Evolutionary conservation across 2,888 invertebrate genomes (phyloP), one percentile per base, ranked within the genome.

Genomic region (Acrobasis suavella): DNA sequence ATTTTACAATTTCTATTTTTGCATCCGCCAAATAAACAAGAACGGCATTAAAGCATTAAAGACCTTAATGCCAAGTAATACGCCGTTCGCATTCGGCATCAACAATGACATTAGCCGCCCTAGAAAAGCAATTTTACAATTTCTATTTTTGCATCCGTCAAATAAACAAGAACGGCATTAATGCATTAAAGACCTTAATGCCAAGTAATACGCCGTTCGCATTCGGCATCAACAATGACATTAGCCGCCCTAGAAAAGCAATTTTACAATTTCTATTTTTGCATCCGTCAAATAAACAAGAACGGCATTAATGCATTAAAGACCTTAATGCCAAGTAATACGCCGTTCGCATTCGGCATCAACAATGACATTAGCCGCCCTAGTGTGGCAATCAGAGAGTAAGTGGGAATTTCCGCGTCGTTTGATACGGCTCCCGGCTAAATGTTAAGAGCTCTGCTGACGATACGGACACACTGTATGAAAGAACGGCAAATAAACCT

Each of bases 351-450:
- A 82, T 88, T 87, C 83, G 84, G 85, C 87, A 89, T 89, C 88
- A 88, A 87, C 89, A 88, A 88, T 86, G 85, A 87, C 88, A 89
- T 90, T 89, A 89, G 84, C 86, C 87, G 86, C 84, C 86, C 87
- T 89, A 90, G 89, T 89, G 90, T 89, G 89, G 90, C 89, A 90
- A 90, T 90, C 90, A 90, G 85, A 79, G 86, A 87, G 85, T 90
- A 89, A 90, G 89, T 90, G 90, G 89, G 87, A 86, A 89, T 90
- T 90, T 90, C 89, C 90, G 90, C 89, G 82, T 87, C 90, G 90
- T 91, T 90, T 87, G 87, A 80, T 86, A 82, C 88, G 87, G 83
- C 83, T 85, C 85, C 82, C 82, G 75, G 84, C 87, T 85, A 88
- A 89, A 90, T 90, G 89, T 88, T 90, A 89, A 89, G 90, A 88